Percentiles rank a stretch among this genome's conserved stretches.
These are phyloP conservation scores for Nemopilema nomurai DNA, from an alignment of 30 jellyfish, hydroid and myxozoan species.

Conservation along the genomic window DNA sequence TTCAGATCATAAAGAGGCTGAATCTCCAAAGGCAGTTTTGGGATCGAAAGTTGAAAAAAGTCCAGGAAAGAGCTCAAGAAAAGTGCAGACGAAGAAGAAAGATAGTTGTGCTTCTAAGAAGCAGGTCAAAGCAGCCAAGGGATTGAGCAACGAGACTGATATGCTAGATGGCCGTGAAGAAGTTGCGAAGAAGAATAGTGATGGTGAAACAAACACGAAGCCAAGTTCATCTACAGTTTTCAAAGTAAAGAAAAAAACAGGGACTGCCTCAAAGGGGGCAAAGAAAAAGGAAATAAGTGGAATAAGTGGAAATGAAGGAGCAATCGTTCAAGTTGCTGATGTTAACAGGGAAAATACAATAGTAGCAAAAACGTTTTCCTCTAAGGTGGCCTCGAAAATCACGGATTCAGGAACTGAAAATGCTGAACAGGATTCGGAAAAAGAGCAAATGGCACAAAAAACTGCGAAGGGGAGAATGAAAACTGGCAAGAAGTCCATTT, in stretches of 20 bases:
- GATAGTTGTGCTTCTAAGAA: neutral
- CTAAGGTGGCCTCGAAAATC: neutral
- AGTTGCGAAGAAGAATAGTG: neutral
- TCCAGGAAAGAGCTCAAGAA: neutral
- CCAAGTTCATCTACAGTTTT: neutral
- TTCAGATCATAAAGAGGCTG: neutral
- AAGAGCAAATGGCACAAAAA: neutral
- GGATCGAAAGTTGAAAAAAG: neutral
- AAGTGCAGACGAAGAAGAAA: neutral
- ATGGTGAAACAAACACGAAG: neutral
- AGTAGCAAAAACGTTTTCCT: too few relatives aligned
- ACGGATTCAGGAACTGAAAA: neutral
- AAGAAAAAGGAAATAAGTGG: neutral
- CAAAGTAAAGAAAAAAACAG: too few relatives aligned
- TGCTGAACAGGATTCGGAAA: too few relatives aligned
- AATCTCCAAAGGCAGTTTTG: neutral
- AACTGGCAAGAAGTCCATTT: neutral
- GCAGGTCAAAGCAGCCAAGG: neutral
- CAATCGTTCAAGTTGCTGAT: too few relatives aligned
- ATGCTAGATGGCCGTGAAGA: neutral
- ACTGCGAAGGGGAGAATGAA: neutral
- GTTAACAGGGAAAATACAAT: too few relatives aligned
- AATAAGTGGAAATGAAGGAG: neutral
- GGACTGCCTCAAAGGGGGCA: neutral
- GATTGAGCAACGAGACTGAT: neutral